Evolutionary conservation across 2,113 vertebrate genomes (phyloP), one percentile per base, ranked within the genome.

Genomic region (Anthoscopus minutus): DNA sequence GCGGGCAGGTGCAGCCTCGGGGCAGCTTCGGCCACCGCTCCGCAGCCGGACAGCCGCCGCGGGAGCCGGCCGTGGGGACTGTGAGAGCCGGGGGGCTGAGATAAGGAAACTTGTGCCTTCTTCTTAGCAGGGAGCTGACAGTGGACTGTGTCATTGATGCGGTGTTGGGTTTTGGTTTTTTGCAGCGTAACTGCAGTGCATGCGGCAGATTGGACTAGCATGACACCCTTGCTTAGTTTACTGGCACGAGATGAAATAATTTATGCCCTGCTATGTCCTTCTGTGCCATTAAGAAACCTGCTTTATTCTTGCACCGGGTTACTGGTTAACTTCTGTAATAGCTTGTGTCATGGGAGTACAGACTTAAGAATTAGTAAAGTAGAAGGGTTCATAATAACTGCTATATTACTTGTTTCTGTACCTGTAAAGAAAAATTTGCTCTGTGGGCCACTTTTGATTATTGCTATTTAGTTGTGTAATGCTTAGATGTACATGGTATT

Each of bases 151-250:
- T 40, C 74, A 7, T 38, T 24, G 73, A 5, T 40, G 53, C 3
- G 40, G 13, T 6, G 7, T 7, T 28, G 33, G 2, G 7, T n/a
- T 33, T 16, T 37, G 4, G 1, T 21, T 24, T 31, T 50, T 44
- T 60, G 17, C n/a, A 6, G 1, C 16, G 38, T 1, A 77, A 4
- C 18, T 10, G 60, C 19, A 2, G 25, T 30, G 60, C 20, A 3
- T 58, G 84, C 50, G 3, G 82, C 17, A 73, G 42, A 11, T 28
- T 72, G 72, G 60, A 40, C 62, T 51, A 10, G 45, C 50, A 15
- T 20, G 48, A 81, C 38, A 45, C 5, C 45, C 61, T 87, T 6
- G 9, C 21, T 51, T 13, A 8, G 44, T 57, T 57, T 45, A 14
- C 45, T 45, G 70, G 87, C 66, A 31, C 2, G 7, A 19, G 48